Evolutionary conservation across 1,140 invertebrate species (phyloP).

Genomic region (Drosophila bocki): DNA sequence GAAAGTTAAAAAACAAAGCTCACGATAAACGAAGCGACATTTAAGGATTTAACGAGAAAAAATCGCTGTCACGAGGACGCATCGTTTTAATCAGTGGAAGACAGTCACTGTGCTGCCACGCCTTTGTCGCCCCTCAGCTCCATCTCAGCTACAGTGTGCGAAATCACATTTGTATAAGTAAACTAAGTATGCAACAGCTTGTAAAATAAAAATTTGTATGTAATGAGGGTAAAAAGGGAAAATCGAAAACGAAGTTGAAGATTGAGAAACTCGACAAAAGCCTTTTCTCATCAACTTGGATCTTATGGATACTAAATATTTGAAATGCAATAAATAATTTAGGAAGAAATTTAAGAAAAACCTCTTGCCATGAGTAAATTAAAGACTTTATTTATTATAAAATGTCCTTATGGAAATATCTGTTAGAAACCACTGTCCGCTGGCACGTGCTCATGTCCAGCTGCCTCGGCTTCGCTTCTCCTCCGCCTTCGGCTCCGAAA

Average conservation of each 20-base stretch:
- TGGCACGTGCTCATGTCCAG: constrained; percentile 58
- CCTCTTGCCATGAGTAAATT: neutral
- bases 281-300: neutral
- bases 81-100: constrained; percentile 78
- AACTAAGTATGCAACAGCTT: neutral
- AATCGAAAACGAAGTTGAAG: neutral
- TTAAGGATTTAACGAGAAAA: constrained; percentile 81
- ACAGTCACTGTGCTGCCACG: constrained; percentile 33
- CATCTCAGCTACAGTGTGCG: constrained; percentile 10
- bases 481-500: constrained; percentile 48
- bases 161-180: neutral
- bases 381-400: neutral
- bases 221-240: neutral
- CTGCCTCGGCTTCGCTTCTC: constrained; percentile 34
- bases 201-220: too few species aligned
- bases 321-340: neutral
- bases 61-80: constrained; percentile 72
- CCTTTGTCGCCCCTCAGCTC: neutral
- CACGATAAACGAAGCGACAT: constrained; percentile 72
- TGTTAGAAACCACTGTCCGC: constrained; percentile 16
- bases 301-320: neutral
- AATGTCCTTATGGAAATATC: neutral
- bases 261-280: neutral
- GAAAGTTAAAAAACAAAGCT: constrained; percentile 66
- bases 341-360: neutral